Percentiles rank a stretch among this genome's conserved stretches.
These are phyloP conservation scores for Piscicola geometra DNA, from an alignment of 2,888 invertebrate genomes.

Conservation along the genomic window DNA sequence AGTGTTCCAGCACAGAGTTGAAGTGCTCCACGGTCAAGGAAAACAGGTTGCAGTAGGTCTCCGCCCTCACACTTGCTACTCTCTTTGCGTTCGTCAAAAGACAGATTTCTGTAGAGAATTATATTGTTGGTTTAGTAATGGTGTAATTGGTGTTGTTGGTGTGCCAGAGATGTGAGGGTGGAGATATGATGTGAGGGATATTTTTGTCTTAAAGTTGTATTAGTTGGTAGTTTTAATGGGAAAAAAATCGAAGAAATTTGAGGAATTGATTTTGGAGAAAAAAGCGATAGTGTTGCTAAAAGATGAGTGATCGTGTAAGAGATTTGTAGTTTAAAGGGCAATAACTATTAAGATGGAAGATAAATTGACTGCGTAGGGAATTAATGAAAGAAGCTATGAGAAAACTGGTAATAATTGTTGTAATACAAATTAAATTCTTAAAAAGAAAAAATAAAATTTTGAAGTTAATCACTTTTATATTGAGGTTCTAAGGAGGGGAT, in stretches of 20 bases:
- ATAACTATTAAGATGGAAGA: background rate
- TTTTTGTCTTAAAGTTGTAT: too few species aligned
- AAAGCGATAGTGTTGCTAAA: too few species aligned
- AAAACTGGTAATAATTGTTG: background rate
- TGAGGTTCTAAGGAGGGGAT: too few species aligned
- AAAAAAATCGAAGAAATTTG: too few species aligned
- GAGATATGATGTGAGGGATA: too few species aligned
- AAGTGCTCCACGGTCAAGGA: constrained; percentile 96
- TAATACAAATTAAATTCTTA: background rate
- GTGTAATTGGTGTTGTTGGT: too few species aligned
- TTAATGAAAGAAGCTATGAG: background rate
- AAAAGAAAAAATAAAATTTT: background rate
- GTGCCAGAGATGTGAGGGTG: too few species aligned
- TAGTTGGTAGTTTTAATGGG: too few species aligned
- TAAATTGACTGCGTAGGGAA: background rate
- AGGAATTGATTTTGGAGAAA: too few species aligned
- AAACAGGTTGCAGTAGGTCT: constrained; percentile 97
- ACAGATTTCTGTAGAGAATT: constrained; percentile 90
- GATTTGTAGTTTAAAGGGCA: background rate
- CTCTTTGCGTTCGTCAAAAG: constrained; percentile 91
- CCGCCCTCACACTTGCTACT: constrained; percentile 92
- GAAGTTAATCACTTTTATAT: background rate
- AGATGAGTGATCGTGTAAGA: too few species aligned
- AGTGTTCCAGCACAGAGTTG: constrained; percentile 93
- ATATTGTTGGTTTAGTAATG: too few species aligned